Percentiles rank a stretch among this genome's conserved stretches.
Conservation (phyloP, 2,888 invertebrate species). For the Protodeltote pygarga region DNA sequence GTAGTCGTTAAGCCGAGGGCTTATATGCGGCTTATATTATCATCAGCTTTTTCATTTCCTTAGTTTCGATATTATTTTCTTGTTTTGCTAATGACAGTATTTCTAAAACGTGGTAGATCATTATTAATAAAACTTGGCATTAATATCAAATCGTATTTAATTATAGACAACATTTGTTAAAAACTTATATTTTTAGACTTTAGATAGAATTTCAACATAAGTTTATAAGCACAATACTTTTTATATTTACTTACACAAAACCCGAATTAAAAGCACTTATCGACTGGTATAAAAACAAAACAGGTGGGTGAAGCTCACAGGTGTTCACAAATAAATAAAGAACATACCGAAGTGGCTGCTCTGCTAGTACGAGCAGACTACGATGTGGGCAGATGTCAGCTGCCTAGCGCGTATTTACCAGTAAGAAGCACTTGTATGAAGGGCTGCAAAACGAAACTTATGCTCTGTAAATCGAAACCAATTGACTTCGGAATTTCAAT, state of each 20-base stretch:
- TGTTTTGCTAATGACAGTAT: too few species aligned
- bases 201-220: too few species aligned
- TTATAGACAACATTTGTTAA: constrained; percentile 18
- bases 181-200: too few species aligned
- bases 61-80: too few species aligned
- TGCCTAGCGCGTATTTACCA: too few species aligned
- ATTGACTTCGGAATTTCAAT: constrained; percentile 1
- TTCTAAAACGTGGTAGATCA: too few species aligned
- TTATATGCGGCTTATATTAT: too few species aligned
- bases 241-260: constrained; percentile 1
- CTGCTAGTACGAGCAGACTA: background rate
- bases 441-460: background rate
- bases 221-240: background rate
- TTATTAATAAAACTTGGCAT: constrained; percentile 38
- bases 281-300: constrained; percentile 26
- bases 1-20: too few species aligned
- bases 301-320: constrained; percentile 30
- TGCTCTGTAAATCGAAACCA: background rate
- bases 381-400: background rate
- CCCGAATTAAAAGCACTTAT: constrained; percentile 21
- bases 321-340: constrained; percentile 29
- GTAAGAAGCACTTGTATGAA: background rate
- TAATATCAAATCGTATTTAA: constrained; percentile 31
- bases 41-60: too few species aligned
- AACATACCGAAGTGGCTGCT: background rate